These are phyloP conservation scores for Eretmocerus hayati DNA, from an alignment of 2,888 invertebrate genomes.

Conservation along the genomic window DNA sequence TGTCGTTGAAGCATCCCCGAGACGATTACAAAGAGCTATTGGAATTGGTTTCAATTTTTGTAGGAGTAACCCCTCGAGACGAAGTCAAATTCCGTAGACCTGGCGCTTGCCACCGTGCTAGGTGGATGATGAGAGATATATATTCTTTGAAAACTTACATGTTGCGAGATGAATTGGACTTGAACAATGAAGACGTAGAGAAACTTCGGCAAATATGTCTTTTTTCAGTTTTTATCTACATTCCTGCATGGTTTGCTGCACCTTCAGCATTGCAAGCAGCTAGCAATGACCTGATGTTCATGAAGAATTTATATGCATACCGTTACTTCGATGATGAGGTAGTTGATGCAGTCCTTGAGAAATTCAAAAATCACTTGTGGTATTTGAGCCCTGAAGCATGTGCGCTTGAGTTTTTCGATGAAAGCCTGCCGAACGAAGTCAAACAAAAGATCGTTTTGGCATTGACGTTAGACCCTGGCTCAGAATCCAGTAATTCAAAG, in stretches of 20 bases:
- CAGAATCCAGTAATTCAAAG: too few relatives aligned
- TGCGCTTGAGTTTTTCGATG: conserved; percentile 18
- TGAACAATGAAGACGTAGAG: neutral
- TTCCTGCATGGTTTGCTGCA: conserved; percentile 22
- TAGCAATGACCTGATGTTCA: conserved; percentile 19
- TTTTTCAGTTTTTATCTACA: conserved; percentile 23
- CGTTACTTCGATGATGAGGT: conserved; percentile 6
- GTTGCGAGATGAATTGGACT: neutral
- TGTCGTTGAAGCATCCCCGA: conserved; percentile 14
- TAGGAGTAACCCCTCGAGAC: conserved; percentile 12
- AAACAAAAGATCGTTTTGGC: conserved; percentile 4
- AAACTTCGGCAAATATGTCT: conserved; percentile 18
- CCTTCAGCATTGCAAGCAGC: conserved; percentile 20
- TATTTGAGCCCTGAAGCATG: too few relatives aligned
- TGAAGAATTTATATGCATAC: conserved; percentile 20
- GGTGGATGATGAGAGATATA: conserved; percentile 5
- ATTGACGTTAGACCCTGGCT: neutral
- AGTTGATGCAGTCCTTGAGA: conserved; percentile 8
- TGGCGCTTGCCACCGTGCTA: conserved; percentile 29
- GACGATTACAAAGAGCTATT: conserved; percentile 29
- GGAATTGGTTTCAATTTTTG: conserved; percentile 25
- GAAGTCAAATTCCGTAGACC: conserved; percentile 17
- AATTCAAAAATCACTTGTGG: conserved; percentile 18
- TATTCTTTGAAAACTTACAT: neutral
- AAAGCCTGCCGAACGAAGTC: conserved; percentile 4